phyloP scores from a whole-genome alignment of 2,888 invertebrate species.

The Scrobipalpa costella region DNA sequence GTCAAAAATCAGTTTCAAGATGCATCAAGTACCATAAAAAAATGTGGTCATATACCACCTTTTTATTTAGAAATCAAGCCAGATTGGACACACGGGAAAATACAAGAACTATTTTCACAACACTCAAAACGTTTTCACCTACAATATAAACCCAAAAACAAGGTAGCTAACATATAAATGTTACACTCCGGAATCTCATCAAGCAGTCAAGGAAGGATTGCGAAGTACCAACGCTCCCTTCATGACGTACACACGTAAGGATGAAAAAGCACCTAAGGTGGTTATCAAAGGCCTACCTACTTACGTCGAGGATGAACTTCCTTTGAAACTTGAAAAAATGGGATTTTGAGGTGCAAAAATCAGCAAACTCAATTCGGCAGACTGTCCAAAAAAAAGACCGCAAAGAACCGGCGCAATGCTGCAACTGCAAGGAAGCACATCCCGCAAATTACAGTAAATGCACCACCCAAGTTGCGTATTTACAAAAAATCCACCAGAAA shows the following conservation, averaged over 20 bases:
- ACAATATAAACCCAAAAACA: constrained; percentile 18
- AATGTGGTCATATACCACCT: constrained; percentile 24
- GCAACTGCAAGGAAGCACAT: constrained; percentile 32
- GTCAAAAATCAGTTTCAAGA: background rate
- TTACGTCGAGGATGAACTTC: constrained; percentile 10
- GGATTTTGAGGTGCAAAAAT: constrained; percentile 23
- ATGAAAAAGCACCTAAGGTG: constrained; percentile 25
- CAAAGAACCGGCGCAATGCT: constrained; percentile 28
- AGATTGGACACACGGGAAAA: constrained; percentile 24
- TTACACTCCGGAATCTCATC: constrained; percentile 24
- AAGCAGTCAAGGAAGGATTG: constrained; percentile 24
- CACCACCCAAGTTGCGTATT: constrained; percentile 9
- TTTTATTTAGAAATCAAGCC: constrained; percentile 14
- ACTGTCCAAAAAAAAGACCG: constrained; percentile 31
- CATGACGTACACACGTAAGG: constrained; percentile 21
- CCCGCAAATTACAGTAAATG: constrained; percentile 25
- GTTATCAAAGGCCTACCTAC: constrained; percentile 25
- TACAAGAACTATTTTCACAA: constrained; percentile 12
- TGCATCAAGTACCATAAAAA: constrained; percentile 20
- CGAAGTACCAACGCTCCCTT: background rate
- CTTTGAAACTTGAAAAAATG: constrained; percentile 14
- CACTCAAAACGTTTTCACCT: constrained; percentile 22
- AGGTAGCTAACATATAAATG: constrained; percentile 22
- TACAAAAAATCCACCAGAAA: constrained; percentile 2
- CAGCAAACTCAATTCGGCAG: constrained; percentile 22